These are phyloP conservation scores for Jacana jacana DNA, from an alignment of 2,113 vertebrate genomes.

Conservation along the genomic window DNA sequence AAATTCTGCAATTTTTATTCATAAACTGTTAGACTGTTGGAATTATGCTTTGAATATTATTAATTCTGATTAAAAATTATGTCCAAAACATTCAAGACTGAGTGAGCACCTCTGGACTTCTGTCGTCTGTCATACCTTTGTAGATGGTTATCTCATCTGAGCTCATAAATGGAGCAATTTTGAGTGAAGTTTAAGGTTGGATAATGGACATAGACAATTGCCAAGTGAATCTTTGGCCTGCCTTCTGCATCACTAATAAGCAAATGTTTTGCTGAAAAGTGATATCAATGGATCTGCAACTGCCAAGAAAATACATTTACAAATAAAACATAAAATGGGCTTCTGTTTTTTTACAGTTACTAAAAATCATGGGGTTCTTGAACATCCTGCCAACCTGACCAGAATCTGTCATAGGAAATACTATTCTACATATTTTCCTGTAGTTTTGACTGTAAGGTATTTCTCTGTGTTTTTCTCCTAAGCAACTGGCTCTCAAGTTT, in stretches of 20 bases:
- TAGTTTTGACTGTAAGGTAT: background rate
- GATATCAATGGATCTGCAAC: background rate
- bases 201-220: background rate
- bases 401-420: background rate
- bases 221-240: slow-evolving; percentile 19
- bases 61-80: background rate
- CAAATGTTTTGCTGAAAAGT: slow-evolving; percentile 6
- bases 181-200: background rate
- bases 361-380: background rate
- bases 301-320: slow-evolving; percentile 6
- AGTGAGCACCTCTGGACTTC: background rate
- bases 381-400: background rate
- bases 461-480: background rate
- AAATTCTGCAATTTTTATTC: background rate
- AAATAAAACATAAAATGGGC: background rate
- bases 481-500: background rate
- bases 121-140: background rate
- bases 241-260: slow-evolving; percentile 4
- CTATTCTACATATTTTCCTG: background rate
- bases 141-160: background rate
- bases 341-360: background rate
- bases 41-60: background rate
- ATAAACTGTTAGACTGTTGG: background rate
- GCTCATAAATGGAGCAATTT: background rate
- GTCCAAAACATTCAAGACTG: background rate